Evolutionary conservation across 2,888 invertebrate species (phyloP).

Genomic region (Megastigmus dorsalis): DNA sequence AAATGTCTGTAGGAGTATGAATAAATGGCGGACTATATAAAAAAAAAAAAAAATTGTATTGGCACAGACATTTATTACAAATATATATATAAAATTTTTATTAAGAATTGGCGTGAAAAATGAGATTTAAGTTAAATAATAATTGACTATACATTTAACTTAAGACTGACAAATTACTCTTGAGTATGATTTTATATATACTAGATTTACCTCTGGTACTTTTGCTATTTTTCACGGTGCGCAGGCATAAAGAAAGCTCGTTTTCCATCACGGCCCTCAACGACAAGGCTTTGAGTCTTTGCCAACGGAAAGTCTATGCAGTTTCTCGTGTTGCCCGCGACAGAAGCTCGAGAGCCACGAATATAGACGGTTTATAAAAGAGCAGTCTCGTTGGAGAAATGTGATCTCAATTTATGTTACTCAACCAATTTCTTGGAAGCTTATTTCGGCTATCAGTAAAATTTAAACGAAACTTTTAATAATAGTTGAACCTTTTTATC

Average conservation of each 20-base stretch:
- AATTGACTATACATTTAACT: too few relatives aligned
- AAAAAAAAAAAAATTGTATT: too few relatives aligned
- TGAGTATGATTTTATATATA: too few relatives aligned
- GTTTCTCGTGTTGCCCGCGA: conserved; percentile 26
- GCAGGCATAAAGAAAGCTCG: conserved; percentile 9
- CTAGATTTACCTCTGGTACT: neutral
- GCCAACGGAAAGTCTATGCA: conserved; percentile 44
- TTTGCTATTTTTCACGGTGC: conserved; percentile 17
- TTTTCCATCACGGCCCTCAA: conserved; percentile 22
- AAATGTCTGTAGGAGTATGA: too few relatives aligned
- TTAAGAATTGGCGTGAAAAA: too few relatives aligned
- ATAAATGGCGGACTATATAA: too few relatives aligned
- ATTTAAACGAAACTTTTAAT: too few relatives aligned
- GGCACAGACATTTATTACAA: neutral
- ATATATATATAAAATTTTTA: neutral
- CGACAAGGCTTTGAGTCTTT: conserved; percentile 34
- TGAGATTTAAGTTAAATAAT: too few relatives aligned
- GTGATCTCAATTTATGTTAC: conserved; percentile 46
- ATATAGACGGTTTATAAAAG: conserved; percentile 45
- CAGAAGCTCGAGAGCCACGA: conserved; percentile 22
- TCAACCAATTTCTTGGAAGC: conserved; percentile 40
- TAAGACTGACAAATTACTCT: too few relatives aligned
- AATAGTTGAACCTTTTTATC: too few relatives aligned
- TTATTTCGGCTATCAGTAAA: conserved; percentile 39
- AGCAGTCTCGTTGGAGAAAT: conserved; percentile 40